Percentiles rank a stretch among this genome's conserved stretches.
Conservation (phyloP, 2,113 vertebrate species). For the Sigmodon hispidus region DNA sequence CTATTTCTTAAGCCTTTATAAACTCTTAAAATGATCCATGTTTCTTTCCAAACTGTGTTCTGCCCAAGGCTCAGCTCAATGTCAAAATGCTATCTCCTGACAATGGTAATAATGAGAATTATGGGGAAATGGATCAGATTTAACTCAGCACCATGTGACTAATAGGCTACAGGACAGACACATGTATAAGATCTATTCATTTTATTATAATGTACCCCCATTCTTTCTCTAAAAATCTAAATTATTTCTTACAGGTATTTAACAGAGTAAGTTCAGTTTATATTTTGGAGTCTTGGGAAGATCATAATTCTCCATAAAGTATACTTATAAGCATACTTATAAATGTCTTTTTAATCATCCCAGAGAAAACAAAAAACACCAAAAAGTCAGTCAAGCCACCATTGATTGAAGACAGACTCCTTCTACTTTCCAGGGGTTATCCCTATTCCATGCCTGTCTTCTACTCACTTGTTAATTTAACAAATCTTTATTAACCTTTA, state of each 20-base stretch:
- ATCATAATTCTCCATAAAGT: not conserved
- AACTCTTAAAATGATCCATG: not conserved
- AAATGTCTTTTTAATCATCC: not conserved
- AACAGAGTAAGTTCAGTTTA: not conserved
- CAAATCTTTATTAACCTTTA: not conserved
- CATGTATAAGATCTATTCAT: not conserved
- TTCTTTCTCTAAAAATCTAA: not conserved
- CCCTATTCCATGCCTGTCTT: not conserved
- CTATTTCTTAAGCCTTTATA: not conserved
- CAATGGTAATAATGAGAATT: not conserved
- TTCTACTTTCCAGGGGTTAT: not conserved
- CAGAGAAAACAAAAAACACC: not conserved
- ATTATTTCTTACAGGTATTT: not conserved
- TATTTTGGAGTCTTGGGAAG: not conserved
- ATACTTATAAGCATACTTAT: not conserved
- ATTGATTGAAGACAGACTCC: not conserved
- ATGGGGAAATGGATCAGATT: not conserved
- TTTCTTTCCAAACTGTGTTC: not conserved
- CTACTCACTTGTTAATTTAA: not conserved
- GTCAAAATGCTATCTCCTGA: not conserved
- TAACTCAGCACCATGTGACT: not conserved
- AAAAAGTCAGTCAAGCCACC: not conserved
- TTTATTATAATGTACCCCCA: not conserved
- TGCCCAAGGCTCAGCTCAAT: not conserved
- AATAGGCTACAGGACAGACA: not conserved